Base-by-base conservation (phyloP, 2,797 vertebrate genomes). In the Sebastolobus altivelis region DNA sequence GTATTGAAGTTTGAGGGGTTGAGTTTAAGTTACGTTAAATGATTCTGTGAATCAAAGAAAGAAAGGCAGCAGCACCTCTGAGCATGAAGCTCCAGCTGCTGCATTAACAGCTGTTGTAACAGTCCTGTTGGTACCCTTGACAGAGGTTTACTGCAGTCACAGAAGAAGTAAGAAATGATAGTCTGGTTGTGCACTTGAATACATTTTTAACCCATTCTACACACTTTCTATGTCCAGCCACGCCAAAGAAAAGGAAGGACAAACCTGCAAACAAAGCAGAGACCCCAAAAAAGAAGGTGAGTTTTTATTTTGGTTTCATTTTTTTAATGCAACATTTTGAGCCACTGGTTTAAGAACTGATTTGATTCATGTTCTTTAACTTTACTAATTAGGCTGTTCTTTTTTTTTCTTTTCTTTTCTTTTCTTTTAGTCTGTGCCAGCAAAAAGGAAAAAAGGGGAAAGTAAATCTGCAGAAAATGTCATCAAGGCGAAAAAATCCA, bases 401-500 rank as follows among this genome's bases (percentile, higher is more conserved):
- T 0, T 61, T 60, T 60, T 25, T 25, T 25, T 25, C 25, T 25
- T 25, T 1, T 2, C 1, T 27, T 27, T 14, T n/a, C 56, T 27
- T 46, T 52, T 25, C 38, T 71, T 58, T 59, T 22, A 93, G 92
- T 18, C 88, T 0, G 33, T 25, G 27, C 4, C 81, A 52, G 38
- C n/a, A 0, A 94, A 94, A 88, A 86, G 79, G 73, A 93, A 90
- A 88, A 87, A 54, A 29, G 65, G 9, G 4, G 81, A 82, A 4
- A 65, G 29, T 22, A 89, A 88, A 65, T 35, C 85, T 25, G 8
- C 59, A 25, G 58, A 67, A 74, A 82, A 72, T 7, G 38, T 20
- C 11, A 3, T 18, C 13, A 88, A 89, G 33, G 60, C 35, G 1
- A 93, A 89, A 78, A 93, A 87, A 80, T 80, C 81, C 49, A 92